These are phyloP conservation scores for Aurelia aurita DNA, from an alignment of 30 jellyfish, hydroid and myxozoan species.

Conservation along the genomic window DNA sequence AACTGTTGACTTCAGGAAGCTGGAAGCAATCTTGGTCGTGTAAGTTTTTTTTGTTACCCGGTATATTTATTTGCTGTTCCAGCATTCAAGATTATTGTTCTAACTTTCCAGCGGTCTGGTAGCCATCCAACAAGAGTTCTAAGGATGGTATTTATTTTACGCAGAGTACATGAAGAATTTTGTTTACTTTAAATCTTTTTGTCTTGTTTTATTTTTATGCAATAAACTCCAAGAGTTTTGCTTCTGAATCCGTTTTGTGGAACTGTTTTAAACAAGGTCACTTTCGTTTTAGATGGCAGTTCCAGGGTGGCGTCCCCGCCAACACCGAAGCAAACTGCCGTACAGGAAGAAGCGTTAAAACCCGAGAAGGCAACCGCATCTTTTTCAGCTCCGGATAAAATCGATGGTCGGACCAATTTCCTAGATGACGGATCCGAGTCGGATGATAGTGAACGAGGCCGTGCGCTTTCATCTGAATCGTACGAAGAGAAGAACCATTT, in stretches of 20 bases:
- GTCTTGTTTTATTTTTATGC: too few relatives aligned
- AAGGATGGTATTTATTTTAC: too few relatives aligned
- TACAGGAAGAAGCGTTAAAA: neutral
- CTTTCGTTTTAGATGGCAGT: constrained; percentile 1
- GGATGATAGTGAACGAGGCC: constrained; percentile 45
- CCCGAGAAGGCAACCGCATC: neutral
- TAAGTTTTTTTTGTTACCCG: too few relatives aligned
- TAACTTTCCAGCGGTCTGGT: too few relatives aligned
- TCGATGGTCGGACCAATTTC: neutral
- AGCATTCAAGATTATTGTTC: too few relatives aligned
- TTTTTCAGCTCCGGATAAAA: neutral
- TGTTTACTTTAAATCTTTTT: too few relatives aligned
- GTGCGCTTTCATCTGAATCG: constrained; percentile 8
- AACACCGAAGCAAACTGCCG: neutral
- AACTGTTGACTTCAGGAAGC: too few relatives aligned
- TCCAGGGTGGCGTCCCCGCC: neutral
- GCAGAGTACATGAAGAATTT: too few relatives aligned
- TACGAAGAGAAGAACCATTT: constrained; percentile 23
- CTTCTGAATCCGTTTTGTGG: neutral
- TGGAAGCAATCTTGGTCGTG: too few relatives aligned
- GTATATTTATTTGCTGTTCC: too few relatives aligned
- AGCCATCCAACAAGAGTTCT: too few relatives aligned
- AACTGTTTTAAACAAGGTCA: neutral
- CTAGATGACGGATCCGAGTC: constrained; percentile 16
- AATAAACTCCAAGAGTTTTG: too few relatives aligned